Base-by-base conservation (phyloP, 2,888 invertebrate genomes). In the Euzetes globulus region DNA sequence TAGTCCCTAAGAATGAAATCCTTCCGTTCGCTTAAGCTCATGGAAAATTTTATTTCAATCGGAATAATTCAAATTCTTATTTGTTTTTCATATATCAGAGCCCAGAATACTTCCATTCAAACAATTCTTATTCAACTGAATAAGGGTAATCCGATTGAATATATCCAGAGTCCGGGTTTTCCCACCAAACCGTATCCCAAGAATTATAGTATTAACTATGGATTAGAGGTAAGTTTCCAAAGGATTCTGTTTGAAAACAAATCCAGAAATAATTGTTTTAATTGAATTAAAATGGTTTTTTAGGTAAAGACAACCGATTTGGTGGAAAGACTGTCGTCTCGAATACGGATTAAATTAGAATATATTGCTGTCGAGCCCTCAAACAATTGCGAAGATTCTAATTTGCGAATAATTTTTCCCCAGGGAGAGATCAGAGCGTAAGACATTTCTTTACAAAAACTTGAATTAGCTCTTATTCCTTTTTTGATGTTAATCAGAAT, bases 121-220 rank as follows among this genome's bases (percentile, higher is more conserved):
- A 45, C 68, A 22, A 13, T 68, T 9, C 15, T 19, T 19, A 22
- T 68, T 68, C 11, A 41, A 19, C 33, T 68, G n/a, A 68, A 41
- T 22, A 22, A 68, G 4, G 68, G 22, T 6, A 45, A 25, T 22
- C 37, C 68, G 15, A 25, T 22, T 68, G n/a, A 37, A 41, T 37
- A 22, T 19, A 41, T 68, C 5, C 41, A 68, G 41, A 68, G 41
- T 45, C 68, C 68, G 22, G 68, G 68, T 3, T 68, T 68, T 68
- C 68, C 68, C 3, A 68, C 41, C 1, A 68, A 68, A 45, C 45
- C n/a, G n/a, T 68, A 68, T 45, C 68, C 68, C 3, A 68, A 68
- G 19, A 45, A 68, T 17, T 68, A 22, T 15, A 45, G 25, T 1
- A 25, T 45, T 45, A 41, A 68, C 17, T 68, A 68, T 45, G 68